A percentile compares a stretch with the other conserved stretches of the same genome.
phyloP scores from a whole-genome alignment of 2,113 vertebrate genomes.

The Podilymbus podiceps region DNA sequence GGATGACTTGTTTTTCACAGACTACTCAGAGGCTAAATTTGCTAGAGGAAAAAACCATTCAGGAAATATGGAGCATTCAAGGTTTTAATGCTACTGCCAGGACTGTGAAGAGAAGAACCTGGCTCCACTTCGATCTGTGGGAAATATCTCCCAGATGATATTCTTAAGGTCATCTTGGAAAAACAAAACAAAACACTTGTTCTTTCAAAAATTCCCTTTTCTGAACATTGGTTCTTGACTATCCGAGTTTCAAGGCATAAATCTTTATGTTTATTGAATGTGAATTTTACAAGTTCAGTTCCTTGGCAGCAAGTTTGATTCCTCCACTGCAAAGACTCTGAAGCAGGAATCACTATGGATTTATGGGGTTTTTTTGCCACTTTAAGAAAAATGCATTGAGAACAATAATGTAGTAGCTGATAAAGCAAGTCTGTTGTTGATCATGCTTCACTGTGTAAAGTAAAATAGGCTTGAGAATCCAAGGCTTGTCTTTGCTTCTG shows the following conservation, averaged over 20 bases:
- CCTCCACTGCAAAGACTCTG: not conserved
- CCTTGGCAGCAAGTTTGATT: not conserved
- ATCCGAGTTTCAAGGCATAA: not conserved
- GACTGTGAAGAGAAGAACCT: not conserved
- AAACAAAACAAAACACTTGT: not conserved
- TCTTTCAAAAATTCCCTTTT: not conserved
- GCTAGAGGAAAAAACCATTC: not conserved
- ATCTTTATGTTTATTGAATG: not conserved
- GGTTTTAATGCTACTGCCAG: not conserved
- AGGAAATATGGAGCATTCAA: not conserved
- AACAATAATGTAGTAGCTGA: not conserved
- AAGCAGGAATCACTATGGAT: not conserved
- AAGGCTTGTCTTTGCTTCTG: not conserved
- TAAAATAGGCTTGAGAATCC: not conserved
- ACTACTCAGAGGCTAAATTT: not conserved
- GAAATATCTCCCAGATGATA: not conserved
- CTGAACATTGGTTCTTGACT: not conserved
- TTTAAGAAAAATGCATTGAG: not conserved
- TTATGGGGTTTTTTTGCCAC: accelerated
- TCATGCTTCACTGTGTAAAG: not conserved
- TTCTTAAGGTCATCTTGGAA: not conserved
- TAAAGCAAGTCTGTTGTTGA: not conserved
- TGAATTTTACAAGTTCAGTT: not conserved
- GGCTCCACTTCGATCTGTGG: not conserved
- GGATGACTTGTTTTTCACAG: not conserved